phyloP scores from a whole-genome alignment of 2,888 invertebrate species.

The Caradrina clavipalpis region DNA sequence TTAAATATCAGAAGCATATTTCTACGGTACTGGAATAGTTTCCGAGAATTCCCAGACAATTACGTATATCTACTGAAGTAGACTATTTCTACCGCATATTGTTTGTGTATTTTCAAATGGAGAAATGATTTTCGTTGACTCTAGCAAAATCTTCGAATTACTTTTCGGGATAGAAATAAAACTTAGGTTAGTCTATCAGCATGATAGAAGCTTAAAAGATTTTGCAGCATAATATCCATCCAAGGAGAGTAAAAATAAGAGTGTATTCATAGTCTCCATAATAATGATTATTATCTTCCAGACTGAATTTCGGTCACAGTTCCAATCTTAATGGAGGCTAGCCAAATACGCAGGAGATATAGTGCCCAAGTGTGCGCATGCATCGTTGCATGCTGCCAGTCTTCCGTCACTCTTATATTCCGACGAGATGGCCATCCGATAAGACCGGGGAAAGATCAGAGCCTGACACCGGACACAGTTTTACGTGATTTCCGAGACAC shows the following conservation, averaged over 20 bases:
- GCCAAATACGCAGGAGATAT: too few relatives aligned
- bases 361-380: too few relatives aligned
- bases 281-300: too few relatives aligned
- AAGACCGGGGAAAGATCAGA: too few relatives aligned
- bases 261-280: neutral
- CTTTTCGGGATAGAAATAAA: neutral
- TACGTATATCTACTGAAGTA: neutral
- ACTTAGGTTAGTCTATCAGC: neutral
- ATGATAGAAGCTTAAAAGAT: neutral
- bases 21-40: slow-evolving; percentile 2
- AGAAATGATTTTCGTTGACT: neutral
- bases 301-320: too few relatives aligned
- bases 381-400: too few relatives aligned
- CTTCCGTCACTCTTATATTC: too few relatives aligned
- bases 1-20: slow-evolving; percentile 17
- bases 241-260: neutral
- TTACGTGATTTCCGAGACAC: too few relatives aligned
- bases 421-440: too few relatives aligned
- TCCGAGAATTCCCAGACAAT: slow-evolving; percentile 17
- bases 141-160: neutral
- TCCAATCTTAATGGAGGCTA: too few relatives aligned
- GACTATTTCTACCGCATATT: neutral
- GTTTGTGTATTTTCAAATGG: neutral
- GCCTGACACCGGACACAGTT: too few relatives aligned
- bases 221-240: too few relatives aligned